Conservation (phyloP, 2,797 vertebrate genomes). For the Salmo trutta region DNA sequence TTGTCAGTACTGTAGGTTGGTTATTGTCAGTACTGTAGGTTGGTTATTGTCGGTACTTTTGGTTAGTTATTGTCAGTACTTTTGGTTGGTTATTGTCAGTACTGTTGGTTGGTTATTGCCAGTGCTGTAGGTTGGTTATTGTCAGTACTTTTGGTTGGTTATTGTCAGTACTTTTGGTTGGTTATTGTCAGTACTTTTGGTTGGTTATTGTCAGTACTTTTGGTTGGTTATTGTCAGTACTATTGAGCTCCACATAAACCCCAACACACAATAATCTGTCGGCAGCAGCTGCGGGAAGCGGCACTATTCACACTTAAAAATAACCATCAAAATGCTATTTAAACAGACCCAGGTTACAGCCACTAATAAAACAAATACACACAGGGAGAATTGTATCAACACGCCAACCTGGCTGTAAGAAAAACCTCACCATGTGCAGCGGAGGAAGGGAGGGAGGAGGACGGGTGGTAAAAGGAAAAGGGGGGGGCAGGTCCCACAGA, state of each 20-base stretch:
- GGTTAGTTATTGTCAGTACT: too few species aligned
- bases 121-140: too few species aligned
- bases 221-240: too few species aligned
- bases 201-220: too few species aligned
- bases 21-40: too few species aligned
- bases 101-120: too few species aligned
- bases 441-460: constrained; percentile 37
- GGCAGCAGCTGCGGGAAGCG: constrained; percentile 41
- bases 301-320: constrained; percentile 69
- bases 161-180: too few species aligned
- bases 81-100: too few species aligned
- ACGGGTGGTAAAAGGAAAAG: constrained; percentile 25
- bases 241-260: background rate
- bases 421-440: constrained; percentile 56
- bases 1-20: too few species aligned
- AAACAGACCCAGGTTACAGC: constrained; percentile 67
- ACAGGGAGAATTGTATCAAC: constrained; percentile 71
- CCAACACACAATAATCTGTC: constrained; percentile 56
- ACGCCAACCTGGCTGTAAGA: constrained; percentile 59
- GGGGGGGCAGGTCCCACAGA: constrained; percentile 74
- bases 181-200: too few species aligned
- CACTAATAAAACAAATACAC: constrained; percentile 73
- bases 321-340: constrained; percentile 66
- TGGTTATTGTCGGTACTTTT: too few species aligned
- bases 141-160: too few species aligned